These are phyloP conservation scores for Turdus rufiventris DNA, from an alignment of 2,113 vertebrate species.

Conservation along the genomic window DNA sequence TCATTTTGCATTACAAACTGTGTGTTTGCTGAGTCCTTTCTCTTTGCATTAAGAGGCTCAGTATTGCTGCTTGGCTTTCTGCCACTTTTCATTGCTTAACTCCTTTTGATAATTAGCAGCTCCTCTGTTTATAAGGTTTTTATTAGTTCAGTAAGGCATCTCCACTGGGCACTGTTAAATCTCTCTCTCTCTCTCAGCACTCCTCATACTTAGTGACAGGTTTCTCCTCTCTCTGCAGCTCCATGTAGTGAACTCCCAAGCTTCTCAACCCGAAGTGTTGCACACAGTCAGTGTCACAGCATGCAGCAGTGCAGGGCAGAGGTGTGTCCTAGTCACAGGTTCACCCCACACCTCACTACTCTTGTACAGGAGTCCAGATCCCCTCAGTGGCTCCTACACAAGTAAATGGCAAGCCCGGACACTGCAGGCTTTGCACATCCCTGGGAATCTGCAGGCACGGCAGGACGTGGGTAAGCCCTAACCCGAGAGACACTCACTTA, in stretches of 20 bases:
- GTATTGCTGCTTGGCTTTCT: background rate
- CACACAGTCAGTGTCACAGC: background rate
- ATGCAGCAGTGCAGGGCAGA: background rate
- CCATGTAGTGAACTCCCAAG: background rate
- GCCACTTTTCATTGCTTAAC: slow-evolving; percentile 1
- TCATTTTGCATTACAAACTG: background rate
- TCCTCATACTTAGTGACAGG: background rate
- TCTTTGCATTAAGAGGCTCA: background rate
- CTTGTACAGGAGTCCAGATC: accelerated
- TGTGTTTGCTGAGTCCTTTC: background rate
- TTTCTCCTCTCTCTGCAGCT: background rate
- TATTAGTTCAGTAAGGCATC: background rate
- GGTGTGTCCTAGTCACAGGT: background rate
- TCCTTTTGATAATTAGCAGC: background rate
- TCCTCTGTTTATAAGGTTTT: background rate
- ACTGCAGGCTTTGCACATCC: background rate
- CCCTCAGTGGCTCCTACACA: accelerated
- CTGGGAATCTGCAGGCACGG: background rate
- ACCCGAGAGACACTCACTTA: background rate
- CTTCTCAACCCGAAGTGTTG: background rate
- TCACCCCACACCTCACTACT: background rate
- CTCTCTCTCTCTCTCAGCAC: background rate
- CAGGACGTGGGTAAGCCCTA: background rate
- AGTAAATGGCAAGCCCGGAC: accelerated
- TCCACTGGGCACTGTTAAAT: background rate